Conservation (phyloP, 2,797 vertebrate genomes). For the Microcaecilia unicolor region DNA sequence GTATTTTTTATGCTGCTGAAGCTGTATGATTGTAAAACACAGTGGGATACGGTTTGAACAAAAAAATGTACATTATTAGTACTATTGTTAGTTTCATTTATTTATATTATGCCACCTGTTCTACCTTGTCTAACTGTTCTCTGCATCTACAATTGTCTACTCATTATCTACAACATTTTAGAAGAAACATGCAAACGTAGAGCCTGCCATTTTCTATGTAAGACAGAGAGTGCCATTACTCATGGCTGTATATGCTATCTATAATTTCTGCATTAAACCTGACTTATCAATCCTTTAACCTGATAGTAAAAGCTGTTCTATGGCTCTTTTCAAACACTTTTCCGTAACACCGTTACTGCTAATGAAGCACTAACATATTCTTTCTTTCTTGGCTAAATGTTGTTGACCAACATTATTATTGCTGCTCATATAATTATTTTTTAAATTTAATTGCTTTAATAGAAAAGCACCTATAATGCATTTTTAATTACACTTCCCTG, state of each 20-base stretch:
- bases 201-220: slow-evolving; percentile 57
- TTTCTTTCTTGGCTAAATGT: slow-evolving; percentile 80
- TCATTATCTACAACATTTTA: slow-evolving; percentile 11
- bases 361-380: slow-evolving; percentile 74
- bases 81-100: too few species aligned
- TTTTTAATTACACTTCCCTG: slow-evolving; percentile 98
- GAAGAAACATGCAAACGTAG: slow-evolving; percentile 9
- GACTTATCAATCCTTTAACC: slow-evolving; percentile 96
- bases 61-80: too few species aligned
- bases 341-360: slow-evolving; percentile 80
- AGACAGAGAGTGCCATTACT: slow-evolving; percentile 70
- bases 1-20: too few species aligned
- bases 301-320: slow-evolving; percentile 78
- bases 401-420: slow-evolving; percentile 99
- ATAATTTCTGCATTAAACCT: slow-evolving; percentile 85
- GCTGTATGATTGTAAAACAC: too few species aligned
- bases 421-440: slow-evolving; percentile 86
- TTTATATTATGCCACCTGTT: too few species aligned
- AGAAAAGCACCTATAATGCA: slow-evolving; percentile 96
- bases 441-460: slow-evolving; percentile 98
- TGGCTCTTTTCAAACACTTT: slow-evolving; percentile 82
- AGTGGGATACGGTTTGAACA: too few species aligned
- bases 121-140: not conserved
- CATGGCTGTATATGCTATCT: slow-evolving; percentile 59
- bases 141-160: slow-evolving; percentile 2